Base-by-base conservation (phyloP, 2,888 invertebrate genomes). In the Synanthedon formicaeformis region DNA sequence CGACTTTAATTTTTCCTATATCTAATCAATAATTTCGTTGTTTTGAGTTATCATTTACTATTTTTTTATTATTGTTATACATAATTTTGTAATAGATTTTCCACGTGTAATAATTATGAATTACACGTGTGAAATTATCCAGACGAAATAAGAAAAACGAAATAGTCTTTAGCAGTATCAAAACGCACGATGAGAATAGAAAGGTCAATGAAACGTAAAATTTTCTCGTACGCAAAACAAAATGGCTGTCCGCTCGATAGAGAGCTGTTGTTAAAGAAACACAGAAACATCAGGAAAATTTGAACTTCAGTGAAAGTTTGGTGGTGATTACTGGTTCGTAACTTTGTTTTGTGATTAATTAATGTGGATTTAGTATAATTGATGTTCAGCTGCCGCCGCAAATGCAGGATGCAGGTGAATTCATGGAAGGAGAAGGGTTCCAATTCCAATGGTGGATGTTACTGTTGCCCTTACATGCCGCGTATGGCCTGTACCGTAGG, bases 271-370 rank as follows among this genome's bases (percentile, higher is more conserved):
- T 75, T 75, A 73, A 73, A 34, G 34, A 10, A 74, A 66, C 73
- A 75, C 34, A 81, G 65, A 67, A 68, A 67, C 76, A 66, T 71
- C 78, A 65, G 63, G 69, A 70, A 69, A 70, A 70, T 71, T 78
- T 76, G 75, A 81, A 82, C 81, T 79, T 76, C 83, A 77, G 86
- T 86, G 85, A 79, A 85, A 78, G 81, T 82, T 81, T 71, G 82
- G 85, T 86, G 86, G 82, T 74, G 52, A 73, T 65, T 73, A 66
- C 86, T 86, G 86, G 86, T 86, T 81, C 86, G 86, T 86, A 86
- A 86, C 86, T 78, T 85, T 84, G 81, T 81, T 75, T 86, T 86
- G 85, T 85, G 85, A 76, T 83, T 76, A 75, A 70, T 76, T 85
- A 81, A 82, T 78, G 83, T 85, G 86, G 73, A 84, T 79, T 78